Evolutionary conservation across 2,113 vertebrate genomes (phyloP), one percentile per base, ranked within the genome.

Genomic region (Phyllostomus discolor): DNA sequence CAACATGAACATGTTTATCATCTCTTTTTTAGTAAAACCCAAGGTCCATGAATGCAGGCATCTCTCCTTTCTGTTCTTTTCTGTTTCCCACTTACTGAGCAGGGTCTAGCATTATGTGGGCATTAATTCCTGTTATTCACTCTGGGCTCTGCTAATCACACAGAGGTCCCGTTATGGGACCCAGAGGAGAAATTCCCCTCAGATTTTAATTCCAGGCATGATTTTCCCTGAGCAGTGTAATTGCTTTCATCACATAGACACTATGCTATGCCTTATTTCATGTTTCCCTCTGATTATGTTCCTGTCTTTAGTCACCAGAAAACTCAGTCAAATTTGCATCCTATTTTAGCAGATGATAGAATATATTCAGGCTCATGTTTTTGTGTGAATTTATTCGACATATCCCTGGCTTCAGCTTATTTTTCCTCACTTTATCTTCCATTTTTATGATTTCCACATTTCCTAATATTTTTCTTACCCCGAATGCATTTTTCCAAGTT

Each of bases 381-480:
- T 43, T 26, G 3, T 84, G 10, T 85, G 38, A 90, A 66, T 88
- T 67, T 17, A 7, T 91, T 73, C 26, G 26, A 11, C 12, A 67
- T 7, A 16, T 66, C 22, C 26, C 16, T 62, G 35, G 7, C 14
- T 72, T 62, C 17, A 35, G 9, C 28, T 66, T 84, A 46, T 54
- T 89, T 67, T 43, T 78, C 66, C 7, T 96, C 66, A 20, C 14
- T 41, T 89, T 84, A 31, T 84, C 91, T 95, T 72, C 35, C 14
- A 22, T 94, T 75, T 70, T 16, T 41, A 20, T 54, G 17, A 50
- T 67, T 43, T 89, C 52, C 6, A 31, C 43, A 50, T 62, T 84
- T 87, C n/a, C 72, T 92, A 66, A 31, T 92, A 73, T 38, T 96
- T 96, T 88, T 87, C 26, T 79, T 83, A 84, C 16, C 17, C 26